Evolutionary conservation across 2,113 vertebrate genomes (phyloP).

Genomic region (Aspidoscelis tigris): DNA sequence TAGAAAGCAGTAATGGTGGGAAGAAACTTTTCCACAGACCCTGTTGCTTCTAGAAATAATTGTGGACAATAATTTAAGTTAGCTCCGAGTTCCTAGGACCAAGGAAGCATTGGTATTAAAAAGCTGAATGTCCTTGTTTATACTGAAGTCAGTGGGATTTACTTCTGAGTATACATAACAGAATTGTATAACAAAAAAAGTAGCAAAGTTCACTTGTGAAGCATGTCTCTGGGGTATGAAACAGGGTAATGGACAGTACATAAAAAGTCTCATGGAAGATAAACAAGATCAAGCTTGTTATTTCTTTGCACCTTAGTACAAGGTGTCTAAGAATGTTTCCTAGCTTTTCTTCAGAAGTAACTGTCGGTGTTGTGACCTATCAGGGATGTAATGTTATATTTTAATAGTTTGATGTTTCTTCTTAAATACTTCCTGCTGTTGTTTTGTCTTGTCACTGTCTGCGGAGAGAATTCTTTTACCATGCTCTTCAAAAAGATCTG

Average conservation of each 20-base stretch:
- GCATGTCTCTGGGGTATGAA: not conserved
- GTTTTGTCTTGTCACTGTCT: slow-evolving; percentile 3
- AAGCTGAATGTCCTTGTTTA: not conserved
- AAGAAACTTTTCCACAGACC: slow-evolving; percentile 22
- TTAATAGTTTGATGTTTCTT: slow-evolving; percentile 42
- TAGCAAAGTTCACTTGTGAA: slow-evolving; percentile 6
- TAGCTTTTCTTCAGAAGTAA: not conserved
- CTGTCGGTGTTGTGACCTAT: not conserved
- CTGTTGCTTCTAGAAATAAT: not conserved
- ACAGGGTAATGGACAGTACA: not conserved
- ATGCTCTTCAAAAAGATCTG: slow-evolving; percentile 12
- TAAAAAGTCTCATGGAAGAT: not conserved
- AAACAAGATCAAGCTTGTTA: not conserved
- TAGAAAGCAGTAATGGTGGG: not conserved
- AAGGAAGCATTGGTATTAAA: not conserved
- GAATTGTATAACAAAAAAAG: not conserved
- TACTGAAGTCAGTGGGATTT: not conserved
- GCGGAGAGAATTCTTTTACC: slow-evolving; percentile 8
- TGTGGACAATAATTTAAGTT: not conserved
- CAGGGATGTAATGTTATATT: not conserved
- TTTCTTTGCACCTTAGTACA: not conserved
- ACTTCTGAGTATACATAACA: not conserved
- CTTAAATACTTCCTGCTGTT: slow-evolving; percentile 24
- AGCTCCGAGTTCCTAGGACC: not conserved
- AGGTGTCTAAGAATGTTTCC: not conserved